phyloP scores from a whole-genome alignment of 2,113 vertebrate species.

The Bos indicus region DNA sequence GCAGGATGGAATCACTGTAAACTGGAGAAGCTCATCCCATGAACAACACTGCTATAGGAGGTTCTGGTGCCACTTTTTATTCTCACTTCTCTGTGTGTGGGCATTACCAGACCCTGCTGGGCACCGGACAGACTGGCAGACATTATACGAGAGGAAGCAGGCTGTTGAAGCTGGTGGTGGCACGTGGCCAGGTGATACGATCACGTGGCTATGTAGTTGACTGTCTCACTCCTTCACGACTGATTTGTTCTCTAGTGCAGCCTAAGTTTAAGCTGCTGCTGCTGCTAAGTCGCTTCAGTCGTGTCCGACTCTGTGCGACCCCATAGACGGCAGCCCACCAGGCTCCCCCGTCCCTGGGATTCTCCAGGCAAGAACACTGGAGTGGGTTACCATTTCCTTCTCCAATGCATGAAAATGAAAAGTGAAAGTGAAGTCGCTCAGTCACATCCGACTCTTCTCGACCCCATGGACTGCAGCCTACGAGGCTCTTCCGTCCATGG shows the following conservation, averaged over 20 bases:
- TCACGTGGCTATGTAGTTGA: neutral
- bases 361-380: too few species aligned
- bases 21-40: neutral
- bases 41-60: accelerated
- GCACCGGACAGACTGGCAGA: neutral
- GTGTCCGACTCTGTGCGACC: too few species aligned
- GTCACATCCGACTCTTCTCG: too few species aligned
- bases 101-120: neutral
- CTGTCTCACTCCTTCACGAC: neutral
- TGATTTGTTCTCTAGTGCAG: neutral
- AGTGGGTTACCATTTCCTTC: too few species aligned
- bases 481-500: too few species aligned
- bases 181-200: neutral
- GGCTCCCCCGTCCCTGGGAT: too few species aligned
- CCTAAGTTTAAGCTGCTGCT: neutral
- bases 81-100: neutral
- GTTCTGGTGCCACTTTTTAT: neutral
- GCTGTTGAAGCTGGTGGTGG: neutral
- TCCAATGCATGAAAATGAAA: too few species aligned
- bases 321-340: too few species aligned
- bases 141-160: neutral
- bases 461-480: too few species aligned
- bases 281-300: too few species aligned
- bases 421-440: too few species aligned
- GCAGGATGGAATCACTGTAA: neutral